Conservation (phyloP, 2,113 vertebrate genomes). For the Aphyosemion australe region DNA sequence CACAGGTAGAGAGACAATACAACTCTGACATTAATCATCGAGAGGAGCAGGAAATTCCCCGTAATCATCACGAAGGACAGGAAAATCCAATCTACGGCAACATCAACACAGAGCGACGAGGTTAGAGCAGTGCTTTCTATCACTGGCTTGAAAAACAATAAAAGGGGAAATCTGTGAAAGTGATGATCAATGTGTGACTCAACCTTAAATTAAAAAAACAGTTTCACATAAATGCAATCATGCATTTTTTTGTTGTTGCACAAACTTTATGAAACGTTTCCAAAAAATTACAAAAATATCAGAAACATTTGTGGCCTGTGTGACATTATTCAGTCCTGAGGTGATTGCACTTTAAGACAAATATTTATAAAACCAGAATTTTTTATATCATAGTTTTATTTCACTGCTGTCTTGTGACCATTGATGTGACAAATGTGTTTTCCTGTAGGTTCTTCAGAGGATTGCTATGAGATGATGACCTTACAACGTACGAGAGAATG, state of each 20-base stretch:
- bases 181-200: background rate
- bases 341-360: background rate
- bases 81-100: constrained; percentile 83
- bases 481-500: constrained; percentile 23
- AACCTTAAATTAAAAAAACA: background rate
- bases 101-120: constrained; percentile 61
- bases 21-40: constrained; percentile 41
- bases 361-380: no score
- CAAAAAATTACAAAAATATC: no score
- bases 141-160: background rate
- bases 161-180: background rate
- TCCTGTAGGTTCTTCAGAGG: constrained; percentile 29
- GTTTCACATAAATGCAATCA: no score
- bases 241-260: background rate
- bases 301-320: no score
- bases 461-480: constrained; percentile 71
- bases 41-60: constrained; percentile 37
- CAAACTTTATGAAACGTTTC: background rate
- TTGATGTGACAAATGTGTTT: constrained; percentile 2
- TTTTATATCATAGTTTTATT: no score
- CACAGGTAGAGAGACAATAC: constrained; percentile 47
- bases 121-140: constrained; percentile 35
- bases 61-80: constrained; percentile 33
- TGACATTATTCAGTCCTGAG: no score
- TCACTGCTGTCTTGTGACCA: no score